Evolutionary conservation across 2,113 vertebrate genomes (phyloP).

Genomic region (Ploceus nigricollis): DNA sequence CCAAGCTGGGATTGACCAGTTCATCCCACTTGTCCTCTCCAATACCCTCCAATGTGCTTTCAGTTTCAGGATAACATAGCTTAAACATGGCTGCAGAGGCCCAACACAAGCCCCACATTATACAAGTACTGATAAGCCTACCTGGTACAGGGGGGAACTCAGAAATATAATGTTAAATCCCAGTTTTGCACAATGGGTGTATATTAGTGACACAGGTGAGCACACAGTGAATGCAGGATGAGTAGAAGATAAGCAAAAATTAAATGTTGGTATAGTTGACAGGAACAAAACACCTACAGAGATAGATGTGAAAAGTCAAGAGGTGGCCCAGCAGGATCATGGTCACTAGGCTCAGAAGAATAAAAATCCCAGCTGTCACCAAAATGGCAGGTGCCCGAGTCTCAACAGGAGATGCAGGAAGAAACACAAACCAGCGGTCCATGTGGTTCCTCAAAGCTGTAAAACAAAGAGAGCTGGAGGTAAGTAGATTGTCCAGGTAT

Average conservation of each 20-base stretch:
- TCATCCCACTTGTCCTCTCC: background rate
- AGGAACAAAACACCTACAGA: conserved; percentile 79
- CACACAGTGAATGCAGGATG: background rate
- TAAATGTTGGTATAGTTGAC: background rate
- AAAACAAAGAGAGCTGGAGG: conserved; percentile 3
- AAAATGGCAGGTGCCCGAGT: conserved; percentile 82
- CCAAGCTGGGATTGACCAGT: background rate
- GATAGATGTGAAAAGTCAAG: conserved; percentile 92
- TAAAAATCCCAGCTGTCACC: conserved; percentile 80
- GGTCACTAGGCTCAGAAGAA: conserved; percentile 82
- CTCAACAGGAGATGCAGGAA: conserved; percentile 83
- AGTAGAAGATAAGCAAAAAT: background rate
- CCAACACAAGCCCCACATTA: background rate
- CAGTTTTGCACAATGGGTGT: background rate
- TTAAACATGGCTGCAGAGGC: background rate
- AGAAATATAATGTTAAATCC: background rate
- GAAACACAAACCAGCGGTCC: conserved; percentile 87
- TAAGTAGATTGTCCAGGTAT: background rate
- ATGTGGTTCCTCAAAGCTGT: conserved; percentile 83
- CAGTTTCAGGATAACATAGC: background rate
- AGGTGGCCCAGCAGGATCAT: conserved; percentile 85
- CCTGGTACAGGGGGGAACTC: background rate
- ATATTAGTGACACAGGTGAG: rapidly evolving
- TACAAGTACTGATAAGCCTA: background rate
- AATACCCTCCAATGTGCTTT: background rate